A percentile compares a stretch with the other conserved stretches of the same genome.
phyloP scores from a whole-genome alignment of 2,113 vertebrate species.

The Scomber japonicus region DNA sequence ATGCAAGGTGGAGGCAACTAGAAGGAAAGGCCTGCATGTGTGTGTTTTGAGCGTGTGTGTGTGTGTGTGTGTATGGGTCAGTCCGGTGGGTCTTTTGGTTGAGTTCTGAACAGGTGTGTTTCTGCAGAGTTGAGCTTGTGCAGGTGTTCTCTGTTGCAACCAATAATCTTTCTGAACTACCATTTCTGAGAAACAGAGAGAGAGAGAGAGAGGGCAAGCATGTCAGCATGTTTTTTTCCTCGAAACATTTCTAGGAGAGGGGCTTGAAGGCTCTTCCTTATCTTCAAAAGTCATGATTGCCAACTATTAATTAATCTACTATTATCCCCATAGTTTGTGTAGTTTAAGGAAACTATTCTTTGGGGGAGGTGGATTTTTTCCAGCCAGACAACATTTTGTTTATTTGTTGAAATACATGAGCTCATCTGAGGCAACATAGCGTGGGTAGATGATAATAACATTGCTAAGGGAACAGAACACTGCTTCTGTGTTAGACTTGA shows the following conservation, averaged over 20 bases:
- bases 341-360: neutral
- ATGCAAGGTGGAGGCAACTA: neutral
- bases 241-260: no score
- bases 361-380: slow-evolving; percentile 3
- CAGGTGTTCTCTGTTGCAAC: slow-evolving; percentile 81
- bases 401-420: slow-evolving; percentile 28
- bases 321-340: neutral
- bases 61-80: neutral
- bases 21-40: neutral
- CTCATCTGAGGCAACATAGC: slow-evolving; percentile 5
- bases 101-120: slow-evolving; percentile 80
- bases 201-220: neutral
- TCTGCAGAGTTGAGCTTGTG: slow-evolving; percentile 48
- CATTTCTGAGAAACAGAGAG: slow-evolving; percentile 56
- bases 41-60: neutral
- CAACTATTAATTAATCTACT: neutral
- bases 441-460: slow-evolving; percentile 37
- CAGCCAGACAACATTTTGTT: slow-evolving; percentile 9
- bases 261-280: neutral
- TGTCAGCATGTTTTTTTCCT: no score
- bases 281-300: neutral
- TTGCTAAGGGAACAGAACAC: slow-evolving; percentile 14
- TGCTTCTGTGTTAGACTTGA: slow-evolving; percentile 27
- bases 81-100: slow-evolving; percentile 21
- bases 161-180: slow-evolving; percentile 68